Evolutionary conservation across 2,888 invertebrate species (phyloP), one percentile per base, ranked within the genome.

Genomic region (Erebia epiphron): DNA sequence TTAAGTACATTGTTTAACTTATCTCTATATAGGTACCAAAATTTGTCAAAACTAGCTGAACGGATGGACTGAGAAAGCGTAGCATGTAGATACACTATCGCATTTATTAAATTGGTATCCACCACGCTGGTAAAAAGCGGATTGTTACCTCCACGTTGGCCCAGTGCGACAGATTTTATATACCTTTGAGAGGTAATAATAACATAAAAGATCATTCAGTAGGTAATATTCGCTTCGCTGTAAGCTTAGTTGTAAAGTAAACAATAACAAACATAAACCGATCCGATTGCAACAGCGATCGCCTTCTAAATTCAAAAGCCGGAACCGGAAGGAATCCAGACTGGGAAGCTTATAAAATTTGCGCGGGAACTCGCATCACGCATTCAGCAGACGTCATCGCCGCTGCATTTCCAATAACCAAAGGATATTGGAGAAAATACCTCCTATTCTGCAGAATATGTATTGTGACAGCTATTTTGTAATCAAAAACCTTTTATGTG

Each of bases 321-420:
- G 72, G 54, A 72, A 50, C 62, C 68, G 72, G 72, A 72, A 50
- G 72, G 21, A 43, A 21, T 54, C 66, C 62, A 69, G 72, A 69
- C 69, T 62, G 68, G 50, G 43, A 65, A 58, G 68, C 61, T 68
- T 26, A 52, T 67, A 50, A 67, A 67, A 67, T 67, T 67, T 57
- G 49, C 67, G 64, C 70, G 64, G 65, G 56, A 61, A 43, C 43
- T 58, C 66, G 54, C 66, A 67, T 70, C 61, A 60, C 35, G 16
- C 56, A 70, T 70, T 70, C 66, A 70, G 35, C 26, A 49, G 52
- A 56, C 56, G 62, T 70, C 66, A 65, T 21, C 60, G 16, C 35
- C 54, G 58, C 18, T 70, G 68, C 52, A 68, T 61, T 67, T 58
- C 67, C 67, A 67, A 67, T 60, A 67, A 50, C 43, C 18, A 18